phyloP scores from a whole-genome alignment of 2,113 vertebrate genomes.

The Anarhynchus alexandrinus region DNA sequence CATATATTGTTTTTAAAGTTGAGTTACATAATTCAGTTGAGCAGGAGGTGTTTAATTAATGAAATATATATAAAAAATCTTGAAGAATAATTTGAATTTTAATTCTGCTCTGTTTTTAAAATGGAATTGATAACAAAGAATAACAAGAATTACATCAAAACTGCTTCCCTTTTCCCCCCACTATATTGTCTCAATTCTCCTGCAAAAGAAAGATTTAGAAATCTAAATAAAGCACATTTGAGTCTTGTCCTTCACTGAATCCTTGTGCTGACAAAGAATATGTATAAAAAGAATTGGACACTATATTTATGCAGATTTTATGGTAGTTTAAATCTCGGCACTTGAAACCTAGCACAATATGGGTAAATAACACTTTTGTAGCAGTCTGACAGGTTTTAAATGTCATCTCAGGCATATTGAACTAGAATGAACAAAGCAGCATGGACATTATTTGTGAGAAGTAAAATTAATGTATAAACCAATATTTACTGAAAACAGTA shows the following conservation, averaged over 20 bases:
- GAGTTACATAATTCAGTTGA: neutral
- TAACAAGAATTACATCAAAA: neutral
- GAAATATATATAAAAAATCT: neutral
- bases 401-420: neutral
- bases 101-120: neutral
- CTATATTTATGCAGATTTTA: neutral
- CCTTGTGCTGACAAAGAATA: neutral
- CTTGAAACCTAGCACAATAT: neutral
- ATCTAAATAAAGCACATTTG: neutral
- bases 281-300: neutral
- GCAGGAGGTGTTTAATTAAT: neutral
- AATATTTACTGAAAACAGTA: neutral
- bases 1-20: neutral
- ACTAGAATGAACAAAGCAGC: neutral
- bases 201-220: neutral
- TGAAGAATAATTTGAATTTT: neutral
- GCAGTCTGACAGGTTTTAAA: neutral
- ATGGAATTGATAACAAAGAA: neutral
- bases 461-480: neutral
- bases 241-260: neutral
- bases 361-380: neutral
- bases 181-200: neutral
- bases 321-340: neutral
- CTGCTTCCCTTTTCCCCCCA: neutral
- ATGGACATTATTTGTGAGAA: neutral